phyloP scores from a whole-genome alignment of 1,140 invertebrate species.

The Theocolax elegans region DNA sequence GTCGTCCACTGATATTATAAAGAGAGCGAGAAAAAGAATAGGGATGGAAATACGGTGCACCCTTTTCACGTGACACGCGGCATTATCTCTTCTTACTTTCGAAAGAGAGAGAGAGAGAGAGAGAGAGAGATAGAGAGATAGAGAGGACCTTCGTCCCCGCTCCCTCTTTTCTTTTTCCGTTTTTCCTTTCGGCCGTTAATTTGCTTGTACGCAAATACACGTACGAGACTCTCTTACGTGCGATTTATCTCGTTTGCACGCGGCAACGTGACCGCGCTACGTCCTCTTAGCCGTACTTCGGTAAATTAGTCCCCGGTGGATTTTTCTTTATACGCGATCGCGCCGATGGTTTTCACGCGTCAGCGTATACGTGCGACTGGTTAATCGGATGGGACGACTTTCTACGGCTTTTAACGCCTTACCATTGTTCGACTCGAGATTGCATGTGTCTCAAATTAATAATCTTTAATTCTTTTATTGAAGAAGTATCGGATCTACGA shows the following conservation, averaged over 20 bases:
- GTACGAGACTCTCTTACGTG: no score
- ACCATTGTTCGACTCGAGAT: no score
- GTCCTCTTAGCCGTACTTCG: slow-evolving; percentile 36
- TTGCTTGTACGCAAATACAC: slow-evolving; percentile 8
- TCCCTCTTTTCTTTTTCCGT: slow-evolving; percentile 35
- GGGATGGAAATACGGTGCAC: slow-evolving; percentile 46
- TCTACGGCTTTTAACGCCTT: no score
- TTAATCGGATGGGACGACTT: slow-evolving; percentile 5
- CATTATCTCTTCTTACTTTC: slow-evolving; percentile 61
- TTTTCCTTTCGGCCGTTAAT: slow-evolving; percentile 17
- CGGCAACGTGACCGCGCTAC: neutral
- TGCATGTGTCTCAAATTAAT: no score
- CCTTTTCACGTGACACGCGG: slow-evolving; percentile 58
- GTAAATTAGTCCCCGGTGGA: slow-evolving; percentile 42
- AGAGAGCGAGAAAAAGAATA: slow-evolving; percentile 24
- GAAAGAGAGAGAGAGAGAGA: no score
- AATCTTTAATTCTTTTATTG: no score
- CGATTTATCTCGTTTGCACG: slow-evolving; percentile 11
- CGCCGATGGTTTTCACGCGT: neutral
- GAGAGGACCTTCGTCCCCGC: no score
- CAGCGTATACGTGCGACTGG: slow-evolving; percentile 5
- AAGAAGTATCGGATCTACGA: no score
- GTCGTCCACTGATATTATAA: slow-evolving; percentile 30
- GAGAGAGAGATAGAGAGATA: no score
- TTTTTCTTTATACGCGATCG: slow-evolving; percentile 14